Percentiles rank a stretch among this genome's conserved stretches.
Conservation (phyloP, 2,888 invertebrate genomes). For the Apodemia hepburni region DNA sequence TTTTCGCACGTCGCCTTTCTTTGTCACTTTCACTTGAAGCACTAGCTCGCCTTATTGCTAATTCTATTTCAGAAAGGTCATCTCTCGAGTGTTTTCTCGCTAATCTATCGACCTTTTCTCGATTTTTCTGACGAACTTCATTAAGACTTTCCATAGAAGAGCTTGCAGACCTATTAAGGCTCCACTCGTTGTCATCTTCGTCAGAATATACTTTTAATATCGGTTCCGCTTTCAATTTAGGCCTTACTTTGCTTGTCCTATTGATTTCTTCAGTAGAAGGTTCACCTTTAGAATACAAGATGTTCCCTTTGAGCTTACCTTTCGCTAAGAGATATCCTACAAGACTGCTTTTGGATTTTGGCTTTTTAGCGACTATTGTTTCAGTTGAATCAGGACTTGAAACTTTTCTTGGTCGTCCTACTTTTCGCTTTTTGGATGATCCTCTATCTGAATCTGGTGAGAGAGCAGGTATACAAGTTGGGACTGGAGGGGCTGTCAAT, state of each 20-base stretch:
- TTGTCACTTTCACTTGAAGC: slow-evolving; percentile 73
- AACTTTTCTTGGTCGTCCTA: slow-evolving; percentile 89
- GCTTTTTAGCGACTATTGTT: slow-evolving; percentile 91
- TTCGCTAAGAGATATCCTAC: slow-evolving; percentile 85
- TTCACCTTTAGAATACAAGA: slow-evolving; percentile 73
- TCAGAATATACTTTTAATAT: slow-evolving; percentile 82
- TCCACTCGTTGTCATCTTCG: slow-evolving; percentile 72
- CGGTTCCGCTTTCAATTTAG: slow-evolving; percentile 86
- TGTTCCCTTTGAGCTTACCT: slow-evolving; percentile 78
- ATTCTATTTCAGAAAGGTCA: slow-evolving; percentile 64
- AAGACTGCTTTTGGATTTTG: slow-evolving; percentile 83
- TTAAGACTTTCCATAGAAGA: slow-evolving; percentile 77
- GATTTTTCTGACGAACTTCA: slow-evolving; percentile 71
- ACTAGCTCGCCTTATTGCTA: slow-evolving; percentile 61
- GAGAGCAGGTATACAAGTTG: slow-evolving; percentile 66
- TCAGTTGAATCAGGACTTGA: slow-evolving; percentile 84
- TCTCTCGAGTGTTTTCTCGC: slow-evolving; percentile 71
- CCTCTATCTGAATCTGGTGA: slow-evolving; percentile 73
- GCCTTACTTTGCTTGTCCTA: slow-evolving; percentile 82
- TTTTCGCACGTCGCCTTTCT: slow-evolving; percentile 63
- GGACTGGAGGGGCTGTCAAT: slow-evolving; percentile 53
- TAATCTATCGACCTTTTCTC: slow-evolving; percentile 69
- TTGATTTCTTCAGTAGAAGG: slow-evolving; percentile 72
- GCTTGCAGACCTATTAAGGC: slow-evolving; percentile 69
- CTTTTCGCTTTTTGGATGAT: slow-evolving; percentile 89